Percentiles rank a stretch among this genome's conserved stretches.
Conservation (phyloP, 1,140 invertebrate species). For the Aradophagus sp. region DNA sequence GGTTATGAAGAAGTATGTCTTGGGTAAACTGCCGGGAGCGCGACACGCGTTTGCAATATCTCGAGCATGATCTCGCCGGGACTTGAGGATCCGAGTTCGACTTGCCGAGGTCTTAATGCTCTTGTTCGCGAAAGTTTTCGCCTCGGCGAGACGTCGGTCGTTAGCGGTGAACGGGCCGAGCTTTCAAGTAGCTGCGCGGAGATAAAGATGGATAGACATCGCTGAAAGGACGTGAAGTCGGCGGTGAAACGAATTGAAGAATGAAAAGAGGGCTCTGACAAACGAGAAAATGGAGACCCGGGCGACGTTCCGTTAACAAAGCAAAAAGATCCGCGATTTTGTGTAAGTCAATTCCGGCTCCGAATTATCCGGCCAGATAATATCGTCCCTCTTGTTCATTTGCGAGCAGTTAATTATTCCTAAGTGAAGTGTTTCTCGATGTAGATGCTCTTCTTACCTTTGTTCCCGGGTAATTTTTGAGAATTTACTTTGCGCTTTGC, state of each 20-base stretch:
- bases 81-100: conserved; percentile 53
- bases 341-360: conserved; percentile 18
- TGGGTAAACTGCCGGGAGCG: conserved; percentile 55
- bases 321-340: conserved; percentile 33
- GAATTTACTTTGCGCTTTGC: too few relatives aligned
- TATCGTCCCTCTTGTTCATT: too few relatives aligned
- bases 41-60: conserved; percentile 50
- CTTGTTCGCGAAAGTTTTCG: conserved; percentile 59
- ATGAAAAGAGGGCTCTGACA: conserved; percentile 45
- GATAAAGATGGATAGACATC: conserved; percentile 58
- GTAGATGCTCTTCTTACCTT: too few relatives aligned
- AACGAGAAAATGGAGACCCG: conserved; percentile 50
- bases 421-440: too few relatives aligned
- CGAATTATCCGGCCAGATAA: too few relatives aligned
- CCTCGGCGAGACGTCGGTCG: conserved; percentile 56
- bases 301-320: conserved; percentile 34
- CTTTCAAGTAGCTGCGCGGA: conserved; percentile 50
- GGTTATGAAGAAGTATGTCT: conserved; percentile 46
- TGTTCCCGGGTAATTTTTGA: too few relatives aligned
- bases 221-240: conserved; percentile 52
- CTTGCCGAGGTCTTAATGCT: conserved; percentile 52
- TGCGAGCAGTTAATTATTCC: too few relatives aligned
- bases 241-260: conserved; percentile 48
- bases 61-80: conserved; percentile 52
- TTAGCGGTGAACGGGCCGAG: conserved; percentile 52